These are phyloP conservation scores for Calameuta idolon DNA, from an alignment of 2,888 invertebrate species.

Conservation along the genomic window DNA sequence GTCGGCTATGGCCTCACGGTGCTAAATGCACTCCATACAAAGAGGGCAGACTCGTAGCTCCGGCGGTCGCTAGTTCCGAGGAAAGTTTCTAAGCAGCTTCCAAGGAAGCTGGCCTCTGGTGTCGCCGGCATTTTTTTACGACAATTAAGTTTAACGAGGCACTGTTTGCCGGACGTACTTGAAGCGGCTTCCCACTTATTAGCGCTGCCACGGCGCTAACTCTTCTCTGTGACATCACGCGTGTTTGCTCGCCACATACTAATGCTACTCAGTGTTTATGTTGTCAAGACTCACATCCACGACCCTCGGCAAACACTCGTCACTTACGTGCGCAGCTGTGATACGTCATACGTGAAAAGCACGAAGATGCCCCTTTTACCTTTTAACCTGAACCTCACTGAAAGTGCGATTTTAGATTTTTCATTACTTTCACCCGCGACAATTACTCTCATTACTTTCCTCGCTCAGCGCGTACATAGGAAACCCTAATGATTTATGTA, in stretches of 20 bases:
- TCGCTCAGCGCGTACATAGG: neutral
- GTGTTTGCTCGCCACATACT: slow-evolving; percentile 46
- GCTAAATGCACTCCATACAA: neutral
- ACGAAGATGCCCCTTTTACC: neutral
- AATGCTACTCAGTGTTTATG: slow-evolving; percentile 28
- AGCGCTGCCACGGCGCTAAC: slow-evolving; percentile 36
- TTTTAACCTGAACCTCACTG: slow-evolving; percentile 27
- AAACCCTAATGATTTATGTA: neutral
- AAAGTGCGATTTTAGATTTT: slow-evolving; percentile 19
- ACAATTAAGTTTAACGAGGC: slow-evolving; percentile 56
- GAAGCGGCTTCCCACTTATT: slow-evolving; percentile 55
- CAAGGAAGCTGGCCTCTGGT: slow-evolving; percentile 3
- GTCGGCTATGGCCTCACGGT: neutral
- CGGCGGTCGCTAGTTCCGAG: neutral
- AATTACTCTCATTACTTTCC: neutral
- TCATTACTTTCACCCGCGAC: neutral
- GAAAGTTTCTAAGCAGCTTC: slow-evolving; percentile 10
- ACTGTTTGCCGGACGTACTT: slow-evolving; percentile 53
- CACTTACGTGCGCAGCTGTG: slow-evolving; percentile 35
- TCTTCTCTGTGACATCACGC: slow-evolving; percentile 14
- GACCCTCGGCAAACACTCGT: slow-evolving; percentile 35
- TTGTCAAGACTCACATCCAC: slow-evolving; percentile 25
- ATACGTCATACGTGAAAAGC: neutral
- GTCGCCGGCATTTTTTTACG: slow-evolving; percentile 33
- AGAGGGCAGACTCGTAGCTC: neutral